Conservation (phyloP, 2,888 invertebrate species). For the Mermis nigrescens region DNA sequence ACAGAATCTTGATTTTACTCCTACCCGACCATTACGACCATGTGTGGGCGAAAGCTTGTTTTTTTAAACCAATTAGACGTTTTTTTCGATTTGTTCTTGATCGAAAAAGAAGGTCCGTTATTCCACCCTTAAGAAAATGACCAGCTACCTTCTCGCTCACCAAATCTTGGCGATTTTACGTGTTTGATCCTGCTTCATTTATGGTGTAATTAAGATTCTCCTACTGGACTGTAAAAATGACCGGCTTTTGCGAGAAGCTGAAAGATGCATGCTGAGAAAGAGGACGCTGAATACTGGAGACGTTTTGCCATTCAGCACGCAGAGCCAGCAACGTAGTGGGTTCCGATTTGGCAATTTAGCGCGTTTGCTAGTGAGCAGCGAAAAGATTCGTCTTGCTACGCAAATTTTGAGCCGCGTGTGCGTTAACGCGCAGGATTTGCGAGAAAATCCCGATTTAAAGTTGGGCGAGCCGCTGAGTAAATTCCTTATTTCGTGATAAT, state of each 20-base stretch:
- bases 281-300: not conserved
- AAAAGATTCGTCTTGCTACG: not conserved
- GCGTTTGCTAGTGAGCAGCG: not conserved
- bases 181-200: too few relatives aligned
- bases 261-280: not conserved
- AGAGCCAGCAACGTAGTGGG: not conserved
- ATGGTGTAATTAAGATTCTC: too few relatives aligned
- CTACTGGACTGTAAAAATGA: not conserved
- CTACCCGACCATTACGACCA: too few relatives aligned
- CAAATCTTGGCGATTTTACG: too few relatives aligned
- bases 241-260: not conserved
- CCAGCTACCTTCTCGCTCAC: too few relatives aligned
- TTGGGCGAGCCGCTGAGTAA: conserved; percentile 3
- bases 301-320: not conserved
- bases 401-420: not conserved
- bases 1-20: too few relatives aligned
- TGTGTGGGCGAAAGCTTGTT: too few relatives aligned
- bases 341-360: not conserved
- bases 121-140: too few relatives aligned
- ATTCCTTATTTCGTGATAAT: too few relatives aligned
- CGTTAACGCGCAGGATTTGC: not conserved
- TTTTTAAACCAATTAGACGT: too few relatives aligned
- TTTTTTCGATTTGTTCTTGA: too few relatives aligned
- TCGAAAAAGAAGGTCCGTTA: too few relatives aligned
- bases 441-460: not conserved